Percentiles rank a stretch among this genome's conserved stretches.
Conservation (phyloP, 2,113 vertebrate species). For the Porphyrio hochstetteri region DNA sequence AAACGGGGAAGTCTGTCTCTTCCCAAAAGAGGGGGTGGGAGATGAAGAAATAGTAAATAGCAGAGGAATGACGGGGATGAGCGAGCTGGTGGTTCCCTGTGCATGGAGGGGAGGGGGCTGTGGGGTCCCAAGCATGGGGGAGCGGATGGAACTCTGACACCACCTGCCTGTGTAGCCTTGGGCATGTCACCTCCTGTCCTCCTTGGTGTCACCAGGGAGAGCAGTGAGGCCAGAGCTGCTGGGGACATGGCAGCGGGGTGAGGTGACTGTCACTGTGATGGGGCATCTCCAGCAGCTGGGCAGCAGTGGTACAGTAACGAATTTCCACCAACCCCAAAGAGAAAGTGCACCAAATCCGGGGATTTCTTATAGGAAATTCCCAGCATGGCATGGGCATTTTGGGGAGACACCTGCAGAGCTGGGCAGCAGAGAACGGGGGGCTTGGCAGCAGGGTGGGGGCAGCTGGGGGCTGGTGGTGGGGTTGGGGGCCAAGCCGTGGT, state of each 20-base stretch:
- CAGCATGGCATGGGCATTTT: accelerated
- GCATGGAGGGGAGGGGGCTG: not conserved
- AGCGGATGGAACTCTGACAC: not conserved
- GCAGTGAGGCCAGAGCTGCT: not conserved
- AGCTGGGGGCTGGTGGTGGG: accelerated
- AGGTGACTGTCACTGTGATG: accelerated
- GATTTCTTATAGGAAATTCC: not conserved
- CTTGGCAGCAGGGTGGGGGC: not conserved
- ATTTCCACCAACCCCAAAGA: not conserved
- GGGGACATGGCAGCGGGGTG: accelerated
- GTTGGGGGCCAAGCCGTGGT: accelerated
- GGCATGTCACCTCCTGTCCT: not conserved
- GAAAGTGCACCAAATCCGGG: not conserved
- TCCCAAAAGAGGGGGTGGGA: slow-evolving; percentile 55
- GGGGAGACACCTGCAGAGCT: not conserved
- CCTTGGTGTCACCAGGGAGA: not conserved
- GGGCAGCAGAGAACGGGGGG: accelerated
- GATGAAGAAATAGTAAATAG: slow-evolving; percentile 56
- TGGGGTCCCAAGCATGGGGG: not conserved
- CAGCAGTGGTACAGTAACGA: accelerated
- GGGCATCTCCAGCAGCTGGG: accelerated
- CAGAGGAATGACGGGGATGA: not conserved
- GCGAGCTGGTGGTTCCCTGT: not conserved
- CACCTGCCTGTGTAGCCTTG: not conserved
- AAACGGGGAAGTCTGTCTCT: slow-evolving; percentile 58